Percentiles rank a stretch among this genome's conserved stretches.
Evolutionary conservation across 2,888 invertebrate genomes (phyloP).

Genomic region (Neuroscelio doddi): DNA sequence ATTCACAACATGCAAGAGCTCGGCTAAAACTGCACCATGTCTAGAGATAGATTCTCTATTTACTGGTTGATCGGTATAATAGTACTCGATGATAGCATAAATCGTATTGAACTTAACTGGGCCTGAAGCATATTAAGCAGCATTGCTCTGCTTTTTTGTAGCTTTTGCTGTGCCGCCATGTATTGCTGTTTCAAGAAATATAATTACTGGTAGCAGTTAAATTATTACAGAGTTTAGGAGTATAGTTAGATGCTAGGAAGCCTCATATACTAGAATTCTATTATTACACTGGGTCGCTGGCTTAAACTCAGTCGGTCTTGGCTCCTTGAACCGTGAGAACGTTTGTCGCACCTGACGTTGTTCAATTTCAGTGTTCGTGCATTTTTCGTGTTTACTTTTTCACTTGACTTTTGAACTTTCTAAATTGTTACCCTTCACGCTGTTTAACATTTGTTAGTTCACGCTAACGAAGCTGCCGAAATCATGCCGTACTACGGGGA

Average conservation of each 20-base stretch:
- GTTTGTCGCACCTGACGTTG: constrained; percentile 61
- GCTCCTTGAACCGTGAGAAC: constrained; percentile 71
- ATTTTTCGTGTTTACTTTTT: constrained; percentile 12
- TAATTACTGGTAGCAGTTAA: constrained; percentile 53
- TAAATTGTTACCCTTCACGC: not conserved
- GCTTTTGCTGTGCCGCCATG: constrained; percentile 4
- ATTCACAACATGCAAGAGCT: constrained; percentile 33
- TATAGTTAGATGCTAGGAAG: constrained; percentile 67
- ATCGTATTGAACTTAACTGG: not conserved
- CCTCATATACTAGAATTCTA: constrained; percentile 69
- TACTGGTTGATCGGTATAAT: not conserved
- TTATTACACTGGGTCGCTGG: constrained; percentile 70
- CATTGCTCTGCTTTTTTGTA: constrained; percentile 5
- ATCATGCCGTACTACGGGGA: constrained; percentile 69
- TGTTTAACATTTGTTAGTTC: not conserved
- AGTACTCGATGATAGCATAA: not conserved
- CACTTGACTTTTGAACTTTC: not conserved
- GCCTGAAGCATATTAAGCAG: not conserved
- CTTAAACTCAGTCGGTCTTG: constrained; percentile 71
- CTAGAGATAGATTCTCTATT: not conserved
- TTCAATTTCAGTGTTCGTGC: constrained; percentile 20
- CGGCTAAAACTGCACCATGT: constrained; percentile 11
- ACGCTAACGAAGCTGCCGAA: constrained; percentile 7
- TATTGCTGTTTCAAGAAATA: constrained; percentile 24
- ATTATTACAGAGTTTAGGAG: constrained; percentile 59